A percentile compares a stretch with the other conserved stretches of the same genome.
phyloP scores from a whole-genome alignment of 2,888 invertebrate species.

The Melipona bicolor region DNA sequence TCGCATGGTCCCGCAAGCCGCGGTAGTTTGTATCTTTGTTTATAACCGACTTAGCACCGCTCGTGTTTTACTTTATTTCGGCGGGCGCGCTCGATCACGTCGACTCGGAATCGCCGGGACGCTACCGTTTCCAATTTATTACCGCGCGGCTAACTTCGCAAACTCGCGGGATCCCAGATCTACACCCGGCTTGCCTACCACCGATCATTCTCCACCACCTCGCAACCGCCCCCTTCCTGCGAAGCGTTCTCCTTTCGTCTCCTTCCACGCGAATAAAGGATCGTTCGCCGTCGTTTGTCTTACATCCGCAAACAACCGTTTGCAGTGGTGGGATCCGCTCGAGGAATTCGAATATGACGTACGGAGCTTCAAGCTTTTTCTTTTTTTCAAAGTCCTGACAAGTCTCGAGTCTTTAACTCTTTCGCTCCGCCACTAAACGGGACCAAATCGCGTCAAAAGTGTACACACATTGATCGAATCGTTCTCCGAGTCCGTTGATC shows the following conservation, averaged over 20 bases:
- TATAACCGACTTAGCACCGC: slow-evolving; percentile 65
- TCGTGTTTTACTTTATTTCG: slow-evolving; percentile 65
- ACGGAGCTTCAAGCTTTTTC: too few relatives aligned
- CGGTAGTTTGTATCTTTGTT: slow-evolving; percentile 72
- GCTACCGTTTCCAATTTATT: slow-evolving; percentile 54
- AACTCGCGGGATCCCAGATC: slow-evolving; percentile 18
- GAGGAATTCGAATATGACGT: too few relatives aligned
- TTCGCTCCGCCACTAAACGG: too few relatives aligned
- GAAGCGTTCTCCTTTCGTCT: neutral
- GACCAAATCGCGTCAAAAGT: too few relatives aligned
- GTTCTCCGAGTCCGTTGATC: too few relatives aligned
- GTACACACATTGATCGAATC: too few relatives aligned
- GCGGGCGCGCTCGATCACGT: slow-evolving; percentile 55
- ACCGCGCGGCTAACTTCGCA: slow-evolving; percentile 27
- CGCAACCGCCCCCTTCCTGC: neutral
- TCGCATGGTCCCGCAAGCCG: slow-evolving; percentile 57
- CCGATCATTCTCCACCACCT: too few relatives aligned
- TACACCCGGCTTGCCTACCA: neutral
- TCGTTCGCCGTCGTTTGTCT: neutral
- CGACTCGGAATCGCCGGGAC: slow-evolving; percentile 35
- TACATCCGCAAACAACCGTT: neutral
- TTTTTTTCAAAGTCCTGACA: too few relatives aligned
- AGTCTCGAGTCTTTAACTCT: too few relatives aligned
- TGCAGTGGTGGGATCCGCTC: too few relatives aligned
- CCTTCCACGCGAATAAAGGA: neutral